Base-by-base conservation (phyloP, 1,140 invertebrate genomes). In the Carcinoscorpius rotundicauda region DNA sequence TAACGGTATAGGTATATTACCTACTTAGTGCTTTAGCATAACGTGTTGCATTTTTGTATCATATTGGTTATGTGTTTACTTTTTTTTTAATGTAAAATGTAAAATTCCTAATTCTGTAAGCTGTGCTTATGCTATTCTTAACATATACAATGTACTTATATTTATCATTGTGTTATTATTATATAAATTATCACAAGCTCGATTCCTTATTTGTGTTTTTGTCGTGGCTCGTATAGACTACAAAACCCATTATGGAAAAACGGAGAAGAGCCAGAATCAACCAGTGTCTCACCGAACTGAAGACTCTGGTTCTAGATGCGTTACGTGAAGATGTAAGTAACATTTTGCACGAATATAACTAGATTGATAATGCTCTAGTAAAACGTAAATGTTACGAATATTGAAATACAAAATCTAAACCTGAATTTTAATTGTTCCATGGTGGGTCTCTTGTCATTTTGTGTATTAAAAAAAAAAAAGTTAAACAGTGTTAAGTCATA, bases 201-300 rank as follows among this genome's bases (percentile, higher is more conserved):
- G 48, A 11, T 3, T 51, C 9, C 8, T 49, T 9, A n/a, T 52
- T 3, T 66, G 51, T 55, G 52, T 57, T 29, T 6, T n/a, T 65
- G 61, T 4, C 29, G 29, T 29, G 77, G 69, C 75, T 72, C 74
- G 85, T 85, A 63, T 82, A 69, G 68, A 64, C 68, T 4, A 69
- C 76, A 58, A 97, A 97, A 76, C 93, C 93, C 10, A 89, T 97
- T 67, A 95, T 97, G 92, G 93, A 97, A 76, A 96, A 96, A 79
- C 82, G 88, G 72, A 81, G 94, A 70, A 81, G 94, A 66, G 93
- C 93, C 49, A 82, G 94, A 71, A 98, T 98, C 73, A 98, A 98
- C 78, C 87, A 91, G 70, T 94, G 90, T 74, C 81, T 98, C 52
- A 89, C 92, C 68, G 90, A 96, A 74, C 81, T 98, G 53, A 97